Evolutionary conservation across 2,113 vertebrate species (phyloP).

Genomic region (Etia nguti): DNA sequence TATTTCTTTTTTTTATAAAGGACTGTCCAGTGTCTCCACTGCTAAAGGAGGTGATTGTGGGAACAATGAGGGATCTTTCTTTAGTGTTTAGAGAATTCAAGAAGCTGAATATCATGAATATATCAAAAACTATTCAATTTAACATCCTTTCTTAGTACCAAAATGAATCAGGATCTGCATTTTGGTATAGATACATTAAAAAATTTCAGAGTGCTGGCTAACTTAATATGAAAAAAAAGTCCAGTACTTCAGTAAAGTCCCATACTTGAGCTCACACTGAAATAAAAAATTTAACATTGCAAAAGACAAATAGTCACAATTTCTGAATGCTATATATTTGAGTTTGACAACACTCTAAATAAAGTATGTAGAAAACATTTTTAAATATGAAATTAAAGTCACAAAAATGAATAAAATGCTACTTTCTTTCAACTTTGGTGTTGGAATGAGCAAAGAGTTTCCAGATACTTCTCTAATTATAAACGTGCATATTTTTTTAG

Average conservation of each 20-base stretch:
- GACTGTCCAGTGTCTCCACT: background rate
- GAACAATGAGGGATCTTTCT: background rate
- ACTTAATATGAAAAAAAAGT: background rate
- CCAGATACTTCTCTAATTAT: background rate
- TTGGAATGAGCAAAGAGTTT: background rate
- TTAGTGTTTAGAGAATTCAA: background rate
- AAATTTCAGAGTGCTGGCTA: background rate
- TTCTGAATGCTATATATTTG: background rate
- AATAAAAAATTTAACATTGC: background rate
- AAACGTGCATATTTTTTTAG: background rate
- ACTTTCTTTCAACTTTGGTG: background rate
- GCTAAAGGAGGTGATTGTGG: background rate
- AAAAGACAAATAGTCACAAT: background rate
- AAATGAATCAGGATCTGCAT: background rate
- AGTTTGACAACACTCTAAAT: background rate
- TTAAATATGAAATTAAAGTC: background rate
- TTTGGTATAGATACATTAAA: background rate
- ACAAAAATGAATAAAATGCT: background rate
- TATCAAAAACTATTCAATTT: background rate
- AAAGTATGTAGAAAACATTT: background rate
- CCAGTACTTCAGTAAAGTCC: background rate
- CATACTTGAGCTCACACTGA: background rate
- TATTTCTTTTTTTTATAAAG: background rate
- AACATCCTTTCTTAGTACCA: background rate
- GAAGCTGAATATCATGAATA: background rate